Conservation (phyloP, 37 sponge, comb jelly and placozoan species). For the Chondrilla cf. caribensis region DNA sequence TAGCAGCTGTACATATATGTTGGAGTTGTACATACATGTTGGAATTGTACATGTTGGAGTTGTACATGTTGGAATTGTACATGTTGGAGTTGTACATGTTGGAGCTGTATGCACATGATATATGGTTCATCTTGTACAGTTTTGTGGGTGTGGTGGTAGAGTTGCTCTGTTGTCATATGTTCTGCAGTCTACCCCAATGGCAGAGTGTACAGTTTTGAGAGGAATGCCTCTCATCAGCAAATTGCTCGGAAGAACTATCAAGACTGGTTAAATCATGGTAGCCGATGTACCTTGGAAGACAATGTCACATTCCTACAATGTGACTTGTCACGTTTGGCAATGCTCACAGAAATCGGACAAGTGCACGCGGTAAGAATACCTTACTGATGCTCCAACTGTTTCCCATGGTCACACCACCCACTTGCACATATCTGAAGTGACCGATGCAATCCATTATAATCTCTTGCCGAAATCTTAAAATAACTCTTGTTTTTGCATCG, state of each 20-base stretch:
- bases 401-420: not conserved
- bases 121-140: too few relatives aligned
- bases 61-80: too few relatives aligned
- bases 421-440: not conserved
- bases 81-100: too few relatives aligned
- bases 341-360: constrained; percentile 19
- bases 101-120: too few relatives aligned
- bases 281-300: constrained; percentile 20
- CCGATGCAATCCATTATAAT: too few relatives aligned
- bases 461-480: too few relatives aligned
- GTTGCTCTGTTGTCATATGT: not conserved
- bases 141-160: too few relatives aligned
- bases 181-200: constrained; percentile 51
- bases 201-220: constrained; percentile 62
- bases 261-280: constrained; percentile 24
- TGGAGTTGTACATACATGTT: too few relatives aligned
- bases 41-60: too few relatives aligned
- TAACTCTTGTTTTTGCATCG: too few relatives aligned
- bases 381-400: not conserved
- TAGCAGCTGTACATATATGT: too few relatives aligned
- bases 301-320: constrained; percentile 40
- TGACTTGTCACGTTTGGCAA: not conserved
- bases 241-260: constrained; percentile 39
- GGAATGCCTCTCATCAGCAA: constrained; percentile 21
- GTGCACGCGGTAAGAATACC: constrained; percentile 51